Conservation (phyloP, 2,888 invertebrate genomes). For the Thereva unica region DNA sequence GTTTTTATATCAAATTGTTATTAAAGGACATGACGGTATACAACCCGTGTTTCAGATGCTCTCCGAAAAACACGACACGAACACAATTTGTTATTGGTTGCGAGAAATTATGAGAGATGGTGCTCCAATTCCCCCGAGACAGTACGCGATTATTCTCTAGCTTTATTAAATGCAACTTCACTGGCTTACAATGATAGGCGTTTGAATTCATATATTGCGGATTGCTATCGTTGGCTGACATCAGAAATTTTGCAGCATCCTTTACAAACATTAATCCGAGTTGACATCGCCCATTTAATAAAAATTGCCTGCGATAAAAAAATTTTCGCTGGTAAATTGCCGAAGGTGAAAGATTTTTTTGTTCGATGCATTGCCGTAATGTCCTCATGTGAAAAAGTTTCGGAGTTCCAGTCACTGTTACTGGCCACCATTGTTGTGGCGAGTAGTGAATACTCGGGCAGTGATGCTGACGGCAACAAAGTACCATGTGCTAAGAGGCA, state of each 20-base stretch:
- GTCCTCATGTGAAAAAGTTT: not conserved
- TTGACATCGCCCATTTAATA: constrained; percentile 2
- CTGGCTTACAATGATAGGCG: not conserved
- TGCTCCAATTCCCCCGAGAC: not conserved
- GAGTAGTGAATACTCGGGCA: no score
- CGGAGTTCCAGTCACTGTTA: no score
- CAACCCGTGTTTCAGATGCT: constrained; percentile 3
- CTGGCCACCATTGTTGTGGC: no score
- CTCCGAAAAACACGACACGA: constrained; percentile 6
- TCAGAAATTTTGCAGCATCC: not conserved
- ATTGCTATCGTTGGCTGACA: not conserved
- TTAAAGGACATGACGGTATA: not conserved
- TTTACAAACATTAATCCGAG: not conserved
- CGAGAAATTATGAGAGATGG: not conserved
- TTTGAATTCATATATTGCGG: not conserved
- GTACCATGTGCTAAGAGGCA: no score
- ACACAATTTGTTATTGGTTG: not conserved
- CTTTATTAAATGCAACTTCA: not conserved
- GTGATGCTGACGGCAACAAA: no score
- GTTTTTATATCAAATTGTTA: constrained; percentile 2
- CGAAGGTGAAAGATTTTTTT: constrained; percentile 3
- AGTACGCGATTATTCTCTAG: not conserved
- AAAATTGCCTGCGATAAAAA: not conserved
- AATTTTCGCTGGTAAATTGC: not conserved
- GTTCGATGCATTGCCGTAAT: not conserved